Base-by-base conservation (phyloP, 1,140 invertebrate genomes). In the Leptinotarsa defecta region DNA sequence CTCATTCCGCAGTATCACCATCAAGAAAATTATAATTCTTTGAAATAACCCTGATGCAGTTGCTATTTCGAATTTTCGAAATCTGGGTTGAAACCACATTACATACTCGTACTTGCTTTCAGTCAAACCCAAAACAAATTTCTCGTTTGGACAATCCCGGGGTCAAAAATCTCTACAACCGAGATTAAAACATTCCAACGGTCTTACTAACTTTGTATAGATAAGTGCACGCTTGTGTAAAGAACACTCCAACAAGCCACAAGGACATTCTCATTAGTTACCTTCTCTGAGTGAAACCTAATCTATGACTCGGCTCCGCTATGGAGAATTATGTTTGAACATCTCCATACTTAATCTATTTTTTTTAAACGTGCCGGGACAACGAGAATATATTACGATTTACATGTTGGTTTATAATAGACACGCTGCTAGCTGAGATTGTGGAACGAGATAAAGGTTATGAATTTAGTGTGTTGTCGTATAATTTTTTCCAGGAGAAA, bases 191-290 rank as follows among this genome's bases (percentile, higher is more conserved):
- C 65, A 78, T 78, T 78, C 74, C 70, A 27, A 74, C 19, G 27
- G 61, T 61, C 61, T 74, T 68, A 64, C 71, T 73, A 74, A 69
- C 75, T 75, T 19, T 57, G 52, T 57, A 57, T 57, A 57, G 52
- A n/a, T 57, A 57, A 78, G 74, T 78, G 75, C 75, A 73, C 74
- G 71, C 69, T 76, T 71, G 74, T 78, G 77, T 78, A 78, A 78
- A 78, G 74, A 76, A 78, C 72, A 69, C 74, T 69, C 76, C 78
- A 77, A 77, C 79, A 78, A 77, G 75, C 73, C 64, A 76, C 76
- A 75, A 71, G 61, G 74, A 64, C 68, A 74, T 73, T 70, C 27
- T 64, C 78, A 75, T 80, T 76, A 76, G 74, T 78, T 73, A 76
- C 75, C 75, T 52, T 65, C 72, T 74, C 72, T n/a, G 48, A 48